A percentile compares a stretch with the other conserved stretches of the same genome.
phyloP scores from a whole-genome alignment of 1,140 invertebrate genomes.

The Leucophenga varia region DNA sequence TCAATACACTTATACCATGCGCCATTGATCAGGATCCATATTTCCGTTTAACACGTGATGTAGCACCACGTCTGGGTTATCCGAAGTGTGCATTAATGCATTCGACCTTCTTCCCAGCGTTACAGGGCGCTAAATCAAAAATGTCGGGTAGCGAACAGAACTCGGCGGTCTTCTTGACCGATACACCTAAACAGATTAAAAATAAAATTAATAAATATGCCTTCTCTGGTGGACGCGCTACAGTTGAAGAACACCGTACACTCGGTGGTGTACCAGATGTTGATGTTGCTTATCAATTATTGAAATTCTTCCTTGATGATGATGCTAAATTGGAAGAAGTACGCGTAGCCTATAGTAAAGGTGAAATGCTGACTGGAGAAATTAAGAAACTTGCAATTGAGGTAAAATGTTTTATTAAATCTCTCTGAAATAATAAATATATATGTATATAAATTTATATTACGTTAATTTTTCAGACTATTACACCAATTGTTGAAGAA shows the following conservation, averaged over 20 bases:
- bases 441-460: not conserved
- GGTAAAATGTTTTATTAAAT: too few species aligned
- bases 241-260: conserved; percentile 88
- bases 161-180: conserved; percentile 92
- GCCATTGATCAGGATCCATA: conserved; percentile 99
- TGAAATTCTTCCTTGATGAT: conserved; percentile 95
- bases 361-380: conserved; percentile 89
- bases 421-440: too few species aligned
- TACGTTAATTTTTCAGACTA: conserved; percentile 40
- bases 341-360: conserved; percentile 80
- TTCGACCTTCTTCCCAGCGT: conserved; percentile 91
- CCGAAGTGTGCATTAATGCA: conserved; percentile 94
- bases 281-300: conserved; percentile 95
- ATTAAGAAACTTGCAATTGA: conserved; percentile 91
- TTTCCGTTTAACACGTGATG: conserved; percentile 97
- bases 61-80: conserved; percentile 84
- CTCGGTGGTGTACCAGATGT: conserved; percentile 94
- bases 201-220: conserved; percentile 99
- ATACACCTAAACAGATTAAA: conserved; percentile 96
- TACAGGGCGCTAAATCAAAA: conserved; percentile 96
- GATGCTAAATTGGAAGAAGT: conserved; percentile 86
- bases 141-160: conserved; percentile 97
- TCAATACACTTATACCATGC: conserved; percentile 93
- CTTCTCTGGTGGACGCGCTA: conserved; percentile 94
- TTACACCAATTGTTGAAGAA: conserved; percentile 69